phyloP scores from a whole-genome alignment of 1,140 invertebrate species.

The Drosophila orena region DNA sequence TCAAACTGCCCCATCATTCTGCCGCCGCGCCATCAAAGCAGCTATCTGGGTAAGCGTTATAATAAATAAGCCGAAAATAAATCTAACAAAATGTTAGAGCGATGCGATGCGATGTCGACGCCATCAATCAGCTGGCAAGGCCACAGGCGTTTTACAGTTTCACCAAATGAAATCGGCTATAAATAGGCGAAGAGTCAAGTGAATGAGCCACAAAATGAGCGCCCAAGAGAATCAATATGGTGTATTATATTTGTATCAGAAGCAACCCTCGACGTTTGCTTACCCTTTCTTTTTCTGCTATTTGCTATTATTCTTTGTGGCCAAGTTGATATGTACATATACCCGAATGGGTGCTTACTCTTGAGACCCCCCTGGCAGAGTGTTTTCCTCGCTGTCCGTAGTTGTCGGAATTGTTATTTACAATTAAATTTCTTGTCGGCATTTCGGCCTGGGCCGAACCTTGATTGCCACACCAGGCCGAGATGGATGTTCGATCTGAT shows the following conservation, averaged over 20 bases:
- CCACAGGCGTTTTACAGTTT: constrained; percentile 80
- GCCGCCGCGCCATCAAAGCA: constrained; percentile 64
- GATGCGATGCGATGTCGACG: constrained; percentile 58
- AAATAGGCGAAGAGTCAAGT: constrained; percentile 77
- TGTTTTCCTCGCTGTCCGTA: constrained; percentile 32
- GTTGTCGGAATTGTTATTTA: constrained; percentile 33
- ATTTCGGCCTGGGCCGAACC: constrained; percentile 22
- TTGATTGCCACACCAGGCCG: constrained; percentile 39
- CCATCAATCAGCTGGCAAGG: constrained; percentile 73
- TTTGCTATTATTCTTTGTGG: not conserved
- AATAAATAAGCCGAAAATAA: constrained; percentile 79
- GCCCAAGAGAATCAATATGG: constrained; percentile 24
- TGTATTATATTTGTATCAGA: not conserved
- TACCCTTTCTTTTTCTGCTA: constrained; percentile 6
- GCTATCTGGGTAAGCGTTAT: constrained; percentile 42
- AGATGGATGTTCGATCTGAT: constrained; percentile 28
- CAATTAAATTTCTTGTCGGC: constrained; percentile 31
- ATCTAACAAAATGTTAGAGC: constrained; percentile 60
- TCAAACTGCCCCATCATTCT: constrained; percentile 67
- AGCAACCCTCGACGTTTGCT: not conserved
- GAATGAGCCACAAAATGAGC: constrained; percentile 60
- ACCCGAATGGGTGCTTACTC: not conserved
- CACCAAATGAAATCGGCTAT: constrained; percentile 65
- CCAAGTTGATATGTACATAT: not conserved
- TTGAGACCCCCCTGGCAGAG: constrained; percentile 37